A percentile compares a stretch with the other conserved stretches of the same genome.
Evolutionary conservation across 2,888 invertebrate species (phyloP).

Genomic region (Cabera pusaria): DNA sequence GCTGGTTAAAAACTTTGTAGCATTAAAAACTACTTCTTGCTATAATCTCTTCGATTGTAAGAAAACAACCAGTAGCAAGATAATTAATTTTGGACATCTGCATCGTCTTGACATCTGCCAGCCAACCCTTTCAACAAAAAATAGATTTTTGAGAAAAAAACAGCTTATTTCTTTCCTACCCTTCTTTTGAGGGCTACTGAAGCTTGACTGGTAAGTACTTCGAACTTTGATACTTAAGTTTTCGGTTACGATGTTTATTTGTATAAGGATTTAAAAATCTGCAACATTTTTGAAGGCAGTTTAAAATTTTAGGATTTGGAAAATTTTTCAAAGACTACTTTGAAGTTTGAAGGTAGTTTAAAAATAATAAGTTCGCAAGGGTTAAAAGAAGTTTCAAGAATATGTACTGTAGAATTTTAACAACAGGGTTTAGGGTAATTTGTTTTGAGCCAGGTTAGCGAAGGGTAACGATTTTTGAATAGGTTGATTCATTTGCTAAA

Average conservation of each 20-base stretch:
- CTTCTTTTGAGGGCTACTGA: slow-evolving; percentile 26
- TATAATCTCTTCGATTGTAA: no score
- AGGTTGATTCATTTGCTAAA: no score
- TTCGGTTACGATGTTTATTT: slow-evolving; percentile 36
- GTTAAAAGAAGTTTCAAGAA: no score
- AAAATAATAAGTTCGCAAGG: no score
- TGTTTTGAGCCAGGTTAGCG: no score
- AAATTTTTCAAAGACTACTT: slow-evolving; percentile 4
- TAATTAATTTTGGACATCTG: slow-evolving; percentile 67
- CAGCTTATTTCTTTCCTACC: slow-evolving; percentile 20
- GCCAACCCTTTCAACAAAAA: slow-evolving; percentile 39
- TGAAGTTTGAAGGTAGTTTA: no score
- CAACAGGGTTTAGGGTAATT: no score
- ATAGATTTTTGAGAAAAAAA: slow-evolving; percentile 40
- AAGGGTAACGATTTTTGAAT: no score
- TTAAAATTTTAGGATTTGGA: no score
- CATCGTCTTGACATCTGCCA: slow-evolving; percentile 65
- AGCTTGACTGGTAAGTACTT: slow-evolving; percentile 26
- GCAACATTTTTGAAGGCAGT: no score
- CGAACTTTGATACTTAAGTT: slow-evolving; percentile 9
- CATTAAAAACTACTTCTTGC: slow-evolving; percentile 3
- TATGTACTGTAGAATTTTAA: no score
- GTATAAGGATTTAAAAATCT: slow-evolving; percentile 1
- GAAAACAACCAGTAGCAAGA: slow-evolving; percentile 44
- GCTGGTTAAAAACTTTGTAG: not conserved